A percentile compares a stretch with the other conserved stretches of the same genome.
phyloP scores from a whole-genome alignment of 2,888 invertebrate species.

The Clivina fossor region DNA sequence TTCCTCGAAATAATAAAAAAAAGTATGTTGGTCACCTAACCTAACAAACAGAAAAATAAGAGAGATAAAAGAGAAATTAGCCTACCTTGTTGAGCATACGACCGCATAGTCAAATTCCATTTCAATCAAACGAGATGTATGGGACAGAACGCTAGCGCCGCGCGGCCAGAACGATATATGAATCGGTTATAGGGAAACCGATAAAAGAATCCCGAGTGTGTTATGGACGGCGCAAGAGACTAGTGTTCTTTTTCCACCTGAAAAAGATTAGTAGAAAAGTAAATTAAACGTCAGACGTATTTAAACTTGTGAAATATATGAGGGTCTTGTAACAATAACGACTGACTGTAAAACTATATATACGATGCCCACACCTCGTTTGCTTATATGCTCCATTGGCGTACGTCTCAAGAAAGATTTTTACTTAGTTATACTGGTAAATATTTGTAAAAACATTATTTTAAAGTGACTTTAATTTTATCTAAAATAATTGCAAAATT shows the following conservation, averaged over 20 bases:
- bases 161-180: slow-evolving; percentile 6
- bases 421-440: not conserved
- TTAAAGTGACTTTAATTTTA: too few species aligned
- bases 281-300: slow-evolving; percentile 50
- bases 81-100: too few species aligned
- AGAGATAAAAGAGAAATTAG: too few species aligned
- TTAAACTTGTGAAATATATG: slow-evolving; percentile 49
- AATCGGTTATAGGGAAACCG: too few species aligned
- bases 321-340: slow-evolving; percentile 40
- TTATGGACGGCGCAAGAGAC: slow-evolving; percentile 1
- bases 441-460: not conserved
- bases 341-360: slow-evolving; percentile 21
- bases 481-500: too few species aligned
- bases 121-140: slow-evolving; percentile 1
- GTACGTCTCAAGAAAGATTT: not conserved
- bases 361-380: slow-evolving; percentile 17
- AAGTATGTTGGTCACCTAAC: too few species aligned
- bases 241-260: slow-evolving; percentile 6
- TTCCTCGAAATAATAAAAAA: too few species aligned
- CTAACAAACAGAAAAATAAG: too few species aligned
- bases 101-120: too few species aligned
- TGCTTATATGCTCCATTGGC: not conserved
- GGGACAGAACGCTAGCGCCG: slow-evolving; percentile 1
- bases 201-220: not conserved
- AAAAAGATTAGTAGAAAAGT: slow-evolving; percentile 41